Evolutionary conservation across 2,888 invertebrate species (phyloP).

Genomic region (Pseudanteris insignis): DNA sequence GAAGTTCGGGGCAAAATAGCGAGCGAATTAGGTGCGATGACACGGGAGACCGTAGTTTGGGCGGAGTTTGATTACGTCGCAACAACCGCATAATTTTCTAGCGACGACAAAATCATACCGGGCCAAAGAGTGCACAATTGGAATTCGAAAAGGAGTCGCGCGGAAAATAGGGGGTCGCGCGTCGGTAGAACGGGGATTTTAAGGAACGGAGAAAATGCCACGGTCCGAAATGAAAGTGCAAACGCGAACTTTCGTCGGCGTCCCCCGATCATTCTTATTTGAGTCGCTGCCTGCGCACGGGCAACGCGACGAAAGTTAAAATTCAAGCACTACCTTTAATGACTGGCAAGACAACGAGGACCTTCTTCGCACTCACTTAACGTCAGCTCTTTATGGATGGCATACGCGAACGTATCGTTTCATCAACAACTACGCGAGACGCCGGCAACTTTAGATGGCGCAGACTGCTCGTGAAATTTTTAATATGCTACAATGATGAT

Average conservation of each 20-base stretch:
- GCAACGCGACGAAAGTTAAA: slow-evolving; percentile 16
- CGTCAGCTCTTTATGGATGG: slow-evolving; percentile 40
- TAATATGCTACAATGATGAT: too few species aligned
- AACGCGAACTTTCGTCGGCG: slow-evolving; percentile 18
- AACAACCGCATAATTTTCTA: slow-evolving; percentile 29
- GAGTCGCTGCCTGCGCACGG: slow-evolving; percentile 6
- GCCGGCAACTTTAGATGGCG: too few species aligned
- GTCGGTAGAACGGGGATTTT: too few species aligned
- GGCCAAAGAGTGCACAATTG: slow-evolving; percentile 12
- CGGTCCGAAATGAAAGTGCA: slow-evolving; percentile 29
- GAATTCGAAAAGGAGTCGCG: slow-evolving; percentile 13
- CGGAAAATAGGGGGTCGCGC: neutral
- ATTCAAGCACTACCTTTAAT: slow-evolving; percentile 61
- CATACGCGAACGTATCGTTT: slow-evolving; percentile 31
- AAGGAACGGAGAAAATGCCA: too few species aligned
- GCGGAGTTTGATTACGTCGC: slow-evolving; percentile 36
- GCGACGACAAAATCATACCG: slow-evolving; percentile 15
- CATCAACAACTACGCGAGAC: slow-evolving; percentile 24
- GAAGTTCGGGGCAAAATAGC: too few species aligned
- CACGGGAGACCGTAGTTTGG: slow-evolving; percentile 28
- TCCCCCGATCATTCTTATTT: slow-evolving; percentile 25
- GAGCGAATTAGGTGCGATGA: slow-evolving; percentile 24
- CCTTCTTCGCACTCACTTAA: slow-evolving; percentile 41
- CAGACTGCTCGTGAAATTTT: too few species aligned
- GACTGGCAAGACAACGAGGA: slow-evolving; percentile 54